These are phyloP conservation scores for Thalassophryne amazonica DNA, from an alignment of 2,797 vertebrate species.

Conservation along the genomic window DNA sequence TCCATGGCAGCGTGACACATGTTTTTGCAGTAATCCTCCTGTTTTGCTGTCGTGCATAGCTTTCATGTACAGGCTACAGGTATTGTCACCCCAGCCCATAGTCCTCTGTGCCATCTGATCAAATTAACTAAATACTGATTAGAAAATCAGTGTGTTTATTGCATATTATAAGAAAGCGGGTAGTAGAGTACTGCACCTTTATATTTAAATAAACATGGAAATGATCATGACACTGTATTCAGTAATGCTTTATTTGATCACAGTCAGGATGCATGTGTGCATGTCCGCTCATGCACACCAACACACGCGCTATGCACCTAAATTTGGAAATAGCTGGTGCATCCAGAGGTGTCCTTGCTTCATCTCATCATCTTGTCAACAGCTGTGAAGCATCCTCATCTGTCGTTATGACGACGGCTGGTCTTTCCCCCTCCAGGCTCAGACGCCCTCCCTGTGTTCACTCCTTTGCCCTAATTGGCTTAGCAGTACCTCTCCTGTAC, in stretches of 20 bases:
- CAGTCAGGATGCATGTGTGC: neutral
- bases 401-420: slow-evolving; percentile 67
- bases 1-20: slow-evolving; percentile 72
- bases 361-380: slow-evolving; percentile 63
- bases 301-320: neutral
- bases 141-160: too few species aligned
- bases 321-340: slow-evolving; percentile 40
- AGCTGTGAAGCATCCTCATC: slow-evolving; percentile 66
- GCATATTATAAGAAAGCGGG: too few species aligned
- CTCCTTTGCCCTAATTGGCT: slow-evolving; percentile 56
- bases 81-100: slow-evolving; percentile 33
- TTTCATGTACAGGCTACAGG: slow-evolving; percentile 37
- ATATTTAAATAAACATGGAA: neutral
- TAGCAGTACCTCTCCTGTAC: slow-evolving; percentile 40
- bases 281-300: neutral
- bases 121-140: slow-evolving; percentile 14
- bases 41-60: slow-evolving; percentile 47
- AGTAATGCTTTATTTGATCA: neutral
- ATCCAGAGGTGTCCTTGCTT: slow-evolving; percentile 58
- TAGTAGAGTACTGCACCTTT: neutral
- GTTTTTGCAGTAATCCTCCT: slow-evolving; percentile 62
- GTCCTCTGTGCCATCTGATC: slow-evolving; percentile 19
- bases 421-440: slow-evolving; percentile 46
- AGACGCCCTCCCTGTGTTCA: slow-evolving; percentile 43
- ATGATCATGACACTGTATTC: neutral